Conservation (phyloP, 2,797 vertebrate genomes). For the Myotis myotis region DNA sequence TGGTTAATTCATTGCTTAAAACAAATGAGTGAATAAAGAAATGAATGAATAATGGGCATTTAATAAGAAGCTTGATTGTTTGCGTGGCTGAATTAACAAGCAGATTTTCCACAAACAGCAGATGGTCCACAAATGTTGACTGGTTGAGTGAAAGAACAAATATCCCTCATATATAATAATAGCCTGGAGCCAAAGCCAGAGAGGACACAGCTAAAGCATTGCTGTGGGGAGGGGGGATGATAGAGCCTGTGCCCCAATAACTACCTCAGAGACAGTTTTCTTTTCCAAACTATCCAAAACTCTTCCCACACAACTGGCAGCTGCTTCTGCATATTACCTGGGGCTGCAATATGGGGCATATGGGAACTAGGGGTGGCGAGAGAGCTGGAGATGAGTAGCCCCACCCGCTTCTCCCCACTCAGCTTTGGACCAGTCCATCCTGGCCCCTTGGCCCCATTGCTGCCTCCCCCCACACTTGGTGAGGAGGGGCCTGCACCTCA, state of each 20-base stretch:
- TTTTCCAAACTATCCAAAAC: background rate
- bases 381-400: background rate
- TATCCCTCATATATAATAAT: slow-evolving; percentile 5
- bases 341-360: background rate
- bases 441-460: background rate
- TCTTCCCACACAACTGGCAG: background rate
- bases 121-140: slow-evolving; percentile 60
- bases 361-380: background rate
- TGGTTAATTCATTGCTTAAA: slow-evolving; percentile 27
- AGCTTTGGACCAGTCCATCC: background rate
- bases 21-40: slow-evolving; percentile 42
- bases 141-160: slow-evolving; percentile 60
- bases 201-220: background rate
- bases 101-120: slow-evolving; percentile 70
- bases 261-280: background rate
- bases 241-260: accelerated
- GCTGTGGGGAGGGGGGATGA: no score
- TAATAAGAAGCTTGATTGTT: slow-evolving; percentile 61
- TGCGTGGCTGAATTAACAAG: slow-evolving; percentile 61
- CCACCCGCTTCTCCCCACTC: background rate
- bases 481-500: background rate
- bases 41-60: slow-evolving; percentile 54
- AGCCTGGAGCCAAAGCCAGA: slow-evolving; percentile 37
- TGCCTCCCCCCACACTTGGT: background rate
- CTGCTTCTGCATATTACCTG: background rate